Evolutionary conservation across 2,888 invertebrate species (phyloP).

Genomic region (Cantharis lateralis): DNA sequence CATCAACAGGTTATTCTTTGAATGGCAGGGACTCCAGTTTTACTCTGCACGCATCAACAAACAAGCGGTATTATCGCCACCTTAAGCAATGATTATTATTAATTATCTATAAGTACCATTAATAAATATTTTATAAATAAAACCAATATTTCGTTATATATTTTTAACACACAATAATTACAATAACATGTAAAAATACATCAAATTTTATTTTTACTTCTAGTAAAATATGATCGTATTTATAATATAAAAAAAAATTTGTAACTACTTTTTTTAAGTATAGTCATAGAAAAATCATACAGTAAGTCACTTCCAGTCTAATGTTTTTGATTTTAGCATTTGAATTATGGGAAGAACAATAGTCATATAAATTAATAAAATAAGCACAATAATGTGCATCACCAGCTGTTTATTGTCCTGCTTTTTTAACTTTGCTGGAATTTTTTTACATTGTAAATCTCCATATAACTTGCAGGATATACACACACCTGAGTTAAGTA

Average conservation of each 20-base stretch:
- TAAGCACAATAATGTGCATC: conserved; percentile 1
- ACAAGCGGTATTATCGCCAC: no score
- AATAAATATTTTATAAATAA: neutral
- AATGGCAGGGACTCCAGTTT: no score
- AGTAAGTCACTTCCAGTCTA: neutral
- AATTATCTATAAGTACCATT: neutral
- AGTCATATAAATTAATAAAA: neutral
- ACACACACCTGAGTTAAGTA: conserved; percentile 7
- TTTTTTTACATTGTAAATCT: neutral
- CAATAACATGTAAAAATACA: neutral
- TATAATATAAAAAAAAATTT: neutral
- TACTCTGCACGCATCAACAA: no score
- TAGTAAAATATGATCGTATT: neutral
- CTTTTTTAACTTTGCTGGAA: neutral
- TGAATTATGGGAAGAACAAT: neutral
- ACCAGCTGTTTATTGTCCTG: neutral
- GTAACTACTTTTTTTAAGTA: neutral
- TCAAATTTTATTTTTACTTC: neutral
- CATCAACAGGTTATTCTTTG: no score
- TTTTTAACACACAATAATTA: neutral
- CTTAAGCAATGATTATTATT: no score
- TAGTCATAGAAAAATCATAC: neutral
- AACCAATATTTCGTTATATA: neutral
- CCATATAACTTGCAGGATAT: neutral
- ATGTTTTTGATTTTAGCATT: neutral